Evolutionary conservation across 2,888 invertebrate species (phyloP).

Genomic region (Habrosyne pyritoides): DNA sequence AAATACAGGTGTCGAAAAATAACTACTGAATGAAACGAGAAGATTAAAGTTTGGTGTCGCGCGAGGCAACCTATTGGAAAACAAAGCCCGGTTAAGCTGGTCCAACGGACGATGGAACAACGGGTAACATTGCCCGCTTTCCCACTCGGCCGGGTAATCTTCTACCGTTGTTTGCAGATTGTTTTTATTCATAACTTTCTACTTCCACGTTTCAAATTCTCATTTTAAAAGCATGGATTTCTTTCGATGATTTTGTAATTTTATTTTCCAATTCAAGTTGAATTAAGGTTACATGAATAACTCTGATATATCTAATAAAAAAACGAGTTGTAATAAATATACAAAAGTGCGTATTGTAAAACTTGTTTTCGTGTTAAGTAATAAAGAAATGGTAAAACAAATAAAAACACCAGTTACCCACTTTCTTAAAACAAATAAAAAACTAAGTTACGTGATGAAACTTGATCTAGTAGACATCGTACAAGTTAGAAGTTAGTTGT

Average conservation of each 20-base stretch:
- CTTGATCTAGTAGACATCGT: background rate
- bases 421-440: background rate
- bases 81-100: background rate
- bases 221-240: background rate
- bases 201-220: background rate
- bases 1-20: background rate
- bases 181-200: background rate
- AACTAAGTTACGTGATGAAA: background rate
- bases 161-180: background rate
- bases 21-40: background rate
- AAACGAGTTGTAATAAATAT: too few relatives aligned
- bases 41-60: background rate
- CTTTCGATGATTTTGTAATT: background rate
- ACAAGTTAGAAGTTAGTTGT: too few relatives aligned
- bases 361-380: too few relatives aligned
- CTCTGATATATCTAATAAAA: too few relatives aligned
- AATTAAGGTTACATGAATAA: too few relatives aligned
- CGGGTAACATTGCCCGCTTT: background rate
- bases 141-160: background rate
- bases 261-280: background rate
- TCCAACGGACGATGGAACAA: background rate
- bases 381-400: background rate
- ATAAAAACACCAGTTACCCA: background rate
- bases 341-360: too few relatives aligned
- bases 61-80: background rate